These are phyloP conservation scores for Lichenostomus cassidix DNA, from an alignment of 2,113 vertebrate species.

Conservation along the genomic window DNA sequence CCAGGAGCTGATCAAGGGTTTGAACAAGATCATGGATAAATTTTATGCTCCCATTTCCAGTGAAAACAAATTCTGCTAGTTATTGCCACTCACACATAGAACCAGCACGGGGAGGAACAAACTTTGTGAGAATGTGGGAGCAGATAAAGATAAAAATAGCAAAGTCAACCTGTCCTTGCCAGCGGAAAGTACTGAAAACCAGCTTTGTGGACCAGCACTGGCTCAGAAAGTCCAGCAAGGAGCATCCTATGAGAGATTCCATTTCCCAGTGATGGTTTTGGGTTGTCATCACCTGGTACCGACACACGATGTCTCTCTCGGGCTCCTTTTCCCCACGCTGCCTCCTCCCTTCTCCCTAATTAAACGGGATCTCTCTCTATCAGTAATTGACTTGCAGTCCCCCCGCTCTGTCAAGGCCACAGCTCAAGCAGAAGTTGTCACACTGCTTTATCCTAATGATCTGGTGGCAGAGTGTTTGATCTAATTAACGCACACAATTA, in stretches of 20 bases:
- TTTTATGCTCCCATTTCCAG: background rate
- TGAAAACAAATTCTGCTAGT: background rate
- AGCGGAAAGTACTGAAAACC: background rate
- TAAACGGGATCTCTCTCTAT: background rate
- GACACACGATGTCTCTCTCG: conserved; percentile 65
- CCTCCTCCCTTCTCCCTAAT: background rate
- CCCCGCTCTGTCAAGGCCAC: background rate
- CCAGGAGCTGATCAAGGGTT: background rate
- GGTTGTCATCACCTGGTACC: conserved; percentile 40
- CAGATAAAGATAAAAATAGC: background rate
- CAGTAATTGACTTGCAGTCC: background rate
- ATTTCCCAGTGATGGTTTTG: background rate
- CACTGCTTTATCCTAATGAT: background rate
- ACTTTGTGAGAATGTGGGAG: background rate
- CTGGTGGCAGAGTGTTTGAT: background rate
- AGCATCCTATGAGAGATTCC: background rate
- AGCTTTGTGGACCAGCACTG: background rate
- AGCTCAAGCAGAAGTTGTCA: background rate
- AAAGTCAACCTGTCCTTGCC: background rate
- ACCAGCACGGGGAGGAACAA: background rate
- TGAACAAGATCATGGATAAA: background rate
- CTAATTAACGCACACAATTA: conserved; percentile 42
- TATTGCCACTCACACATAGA: background rate
- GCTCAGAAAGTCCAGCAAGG: background rate
- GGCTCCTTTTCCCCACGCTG: conserved; percentile 26